These are phyloP conservation scores for Micromussa lordhowensis DNA, from an alignment of 92 coral and sea anemone species.

Conservation along the genomic window DNA sequence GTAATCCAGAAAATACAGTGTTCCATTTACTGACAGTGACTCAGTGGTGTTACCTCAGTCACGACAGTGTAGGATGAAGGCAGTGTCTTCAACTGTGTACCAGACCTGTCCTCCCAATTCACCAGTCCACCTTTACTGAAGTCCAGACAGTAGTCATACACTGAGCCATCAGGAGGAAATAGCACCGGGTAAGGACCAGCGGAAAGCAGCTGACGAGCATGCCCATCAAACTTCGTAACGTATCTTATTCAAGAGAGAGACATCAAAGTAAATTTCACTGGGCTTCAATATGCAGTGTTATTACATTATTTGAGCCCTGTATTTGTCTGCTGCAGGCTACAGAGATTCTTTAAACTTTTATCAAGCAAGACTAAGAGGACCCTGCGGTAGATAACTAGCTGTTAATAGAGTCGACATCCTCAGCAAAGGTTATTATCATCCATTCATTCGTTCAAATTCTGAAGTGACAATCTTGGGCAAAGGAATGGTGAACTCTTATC, in stretches of 20 bases:
- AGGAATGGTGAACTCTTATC: too few species aligned
- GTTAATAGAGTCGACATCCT: too few species aligned
- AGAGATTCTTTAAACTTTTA: too few species aligned
- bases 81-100: conserved; percentile 80
- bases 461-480: too few species aligned
- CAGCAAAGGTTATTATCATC: too few species aligned
- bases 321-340: too few species aligned
- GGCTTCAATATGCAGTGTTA: neutral
- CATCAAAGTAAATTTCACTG: neutral
- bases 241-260: conserved; percentile 52
- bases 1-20: too few species aligned
- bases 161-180: conserved; percentile 88
- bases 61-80: conserved; percentile 90
- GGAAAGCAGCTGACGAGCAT: conserved; percentile 82
- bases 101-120: conserved; percentile 89
- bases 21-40: neutral
- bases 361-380: too few species aligned
- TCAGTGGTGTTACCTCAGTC: conserved; percentile 76
- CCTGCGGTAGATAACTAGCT: too few species aligned
- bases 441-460: too few species aligned
- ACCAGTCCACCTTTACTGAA: conserved; percentile 85
- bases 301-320: too few species aligned
- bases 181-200: conserved; percentile 91
- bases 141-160: conserved; percentile 91
- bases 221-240: conserved; percentile 76